Evolutionary conservation across 2,113 vertebrate genomes (phyloP), one percentile per base, ranked within the genome.

Genomic region (Nycticebus coucang): DNA sequence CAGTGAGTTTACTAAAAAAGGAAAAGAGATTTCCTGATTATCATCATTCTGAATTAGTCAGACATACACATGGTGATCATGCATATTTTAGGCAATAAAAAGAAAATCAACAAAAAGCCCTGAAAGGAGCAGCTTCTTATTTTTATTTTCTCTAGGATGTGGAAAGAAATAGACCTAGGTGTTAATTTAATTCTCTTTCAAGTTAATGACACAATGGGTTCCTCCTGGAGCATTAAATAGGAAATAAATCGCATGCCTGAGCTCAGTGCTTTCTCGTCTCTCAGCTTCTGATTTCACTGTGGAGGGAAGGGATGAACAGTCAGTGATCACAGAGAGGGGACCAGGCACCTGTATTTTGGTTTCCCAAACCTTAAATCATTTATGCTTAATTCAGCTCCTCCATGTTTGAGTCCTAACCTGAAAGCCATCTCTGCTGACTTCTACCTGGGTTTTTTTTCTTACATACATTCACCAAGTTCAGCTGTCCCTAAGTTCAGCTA

Each of bases 31-130:
- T 97, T 98, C 78, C 78, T 94, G 98, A 96, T 97, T 97, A 85
- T 95, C 87, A 89, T 97, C 92, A 96, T 96, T 98, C 97, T 97
- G 97, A 97, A 96, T 97, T 98, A 98, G 97, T 96, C 87, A 97
- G 92, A 95, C 74, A 64, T 93, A 45, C 97, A 94, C 97, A 94
- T 95, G 96, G 83, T 97, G 98, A 97, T 98, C 97, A 97, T 87
- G 98, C 95, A 96, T 88, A 89, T 98, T 98, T 98, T 97, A 98
- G 97, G 83, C 92, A 97, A 87, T 98, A 97, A 96, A 95, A 87
- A 94, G 94, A 98, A 97, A 98, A 97, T 97, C 97, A 98, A 98
- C 97, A 97, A 24, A 93, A 96, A 98, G 30, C 41, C 71, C 81
- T 71, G 64, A 53, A 93, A 84, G 50, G 57, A 91, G 83, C 21